A percentile compares a stretch with the other conserved stretches of the same genome.
Evolutionary conservation across 30 jellyfish, hydroid and myxozoan species (phyloP).

Genomic region (Aurelia sp.): DNA sequence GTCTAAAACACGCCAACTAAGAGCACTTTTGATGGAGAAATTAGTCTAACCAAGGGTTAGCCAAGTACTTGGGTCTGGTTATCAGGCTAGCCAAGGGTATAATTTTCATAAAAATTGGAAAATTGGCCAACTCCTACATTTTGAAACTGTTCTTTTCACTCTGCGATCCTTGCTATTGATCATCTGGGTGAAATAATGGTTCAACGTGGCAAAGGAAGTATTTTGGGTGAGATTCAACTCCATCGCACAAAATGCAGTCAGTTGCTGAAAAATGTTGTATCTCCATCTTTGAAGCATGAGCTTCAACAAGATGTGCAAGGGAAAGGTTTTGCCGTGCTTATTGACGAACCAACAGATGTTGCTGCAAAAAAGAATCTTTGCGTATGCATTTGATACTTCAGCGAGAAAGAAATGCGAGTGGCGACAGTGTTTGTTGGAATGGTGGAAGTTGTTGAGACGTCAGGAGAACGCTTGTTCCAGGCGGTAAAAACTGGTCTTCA

Average conservation of each 20-base stretch:
- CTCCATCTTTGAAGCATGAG: slow-evolving; percentile 62
- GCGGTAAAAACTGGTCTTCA: slow-evolving; percentile 24
- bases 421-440: slow-evolving; percentile 52
- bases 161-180: slow-evolving; percentile 73
- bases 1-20: too few species aligned
- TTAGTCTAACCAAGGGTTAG: too few species aligned
- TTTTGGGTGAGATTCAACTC: slow-evolving; percentile 38
- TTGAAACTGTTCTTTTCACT: too few species aligned
- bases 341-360: slow-evolving; percentile 71
- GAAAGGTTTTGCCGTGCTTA: slow-evolving; percentile 50
- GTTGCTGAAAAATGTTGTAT: slow-evolving; percentile 53
- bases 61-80: too few species aligned
- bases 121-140: too few species aligned
- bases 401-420: slow-evolving; percentile 35
- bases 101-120: too few species aligned
- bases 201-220: slow-evolving; percentile 55
- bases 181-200: slow-evolving; percentile 70
- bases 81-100: too few species aligned
- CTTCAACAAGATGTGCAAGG: slow-evolving; percentile 52
- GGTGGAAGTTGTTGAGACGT: slow-evolving; percentile 35
- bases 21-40: too few species aligned
- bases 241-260: slow-evolving; percentile 67
- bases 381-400: slow-evolving; percentile 59
- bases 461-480: slow-evolving; percentile 53
- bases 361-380: slow-evolving; percentile 42